Base-by-base conservation (phyloP, 2,888 invertebrate genomes). In the Trichacis sp. region DNA sequence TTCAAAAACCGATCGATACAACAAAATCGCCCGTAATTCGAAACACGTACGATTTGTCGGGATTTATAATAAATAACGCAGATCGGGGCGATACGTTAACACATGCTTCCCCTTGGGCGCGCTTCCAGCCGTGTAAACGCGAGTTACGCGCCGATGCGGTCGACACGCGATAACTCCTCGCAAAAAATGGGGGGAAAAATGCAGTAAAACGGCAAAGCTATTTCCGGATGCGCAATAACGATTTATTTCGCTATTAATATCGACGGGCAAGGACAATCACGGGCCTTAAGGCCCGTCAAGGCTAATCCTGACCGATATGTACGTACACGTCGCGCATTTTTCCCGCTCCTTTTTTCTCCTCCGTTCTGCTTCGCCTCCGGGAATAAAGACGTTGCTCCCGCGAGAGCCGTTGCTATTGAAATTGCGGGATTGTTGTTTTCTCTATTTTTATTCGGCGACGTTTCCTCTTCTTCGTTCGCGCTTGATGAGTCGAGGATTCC, bases 81-180 rank as follows among this genome's bases (percentile, higher is more conserved):
- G 69, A 72, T 71, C 65, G 51, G 45, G 40, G 50, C 38, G 59
- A 59, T 63, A 62, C 47, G 62, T 63, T 63, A 59, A 63, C 62
- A 65, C 64, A 70, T 62, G 52, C 69, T 70, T 5, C 64, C 38
- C 64, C 67, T 69, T 53, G 30, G 47, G 66, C 67, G 73, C 70
- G 72, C 63, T 72, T 60, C 74, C 71, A 73, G 65, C 71, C 79
- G 73, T 79, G 76, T 78, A 80, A 79, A 80, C 72, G 75, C 67
- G 68, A 69, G 76, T 74, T 74, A 75, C 78, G 78, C 78, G 77
- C 76, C 65, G 63, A 29, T 57, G 30, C 47, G 73, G 63, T 73
- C 69, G 55, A 62, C 47, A 47, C 63, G 63, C 66, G 69, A 71
- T 66, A 67, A 67, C 48, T 56, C 48, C 40, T 38, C 17, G 60